Conservation (phyloP, 2,113 vertebrate species). For the Amblyornis subalaris region DNA sequence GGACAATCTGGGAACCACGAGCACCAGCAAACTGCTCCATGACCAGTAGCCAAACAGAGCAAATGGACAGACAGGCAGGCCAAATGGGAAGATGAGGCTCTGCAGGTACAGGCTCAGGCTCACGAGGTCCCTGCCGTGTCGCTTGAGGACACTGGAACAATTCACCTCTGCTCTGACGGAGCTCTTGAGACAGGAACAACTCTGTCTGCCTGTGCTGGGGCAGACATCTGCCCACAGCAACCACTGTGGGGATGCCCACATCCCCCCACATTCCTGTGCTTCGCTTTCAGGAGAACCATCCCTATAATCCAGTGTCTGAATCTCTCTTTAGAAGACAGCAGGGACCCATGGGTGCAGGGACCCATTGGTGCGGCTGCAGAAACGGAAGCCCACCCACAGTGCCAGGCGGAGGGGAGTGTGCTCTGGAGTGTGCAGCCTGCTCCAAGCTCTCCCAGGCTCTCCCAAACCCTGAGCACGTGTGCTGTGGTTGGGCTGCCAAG, state of each 20-base stretch:
- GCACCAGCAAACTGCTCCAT: not conserved
- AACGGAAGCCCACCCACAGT: not conserved
- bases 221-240: not conserved
- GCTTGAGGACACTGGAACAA: not conserved
- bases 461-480: not conserved
- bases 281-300: not conserved
- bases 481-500: not conserved
- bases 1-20: not conserved
- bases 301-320: not conserved
- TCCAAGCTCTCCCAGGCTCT: not conserved
- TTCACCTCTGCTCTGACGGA: not conserved
- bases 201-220: not conserved
- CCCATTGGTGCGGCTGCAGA: not conserved
- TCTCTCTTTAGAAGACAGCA: not conserved
- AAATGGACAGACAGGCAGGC: not conserved
- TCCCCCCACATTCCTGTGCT: accelerated
- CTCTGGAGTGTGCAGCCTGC: not conserved
- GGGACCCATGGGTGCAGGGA: not conserved
- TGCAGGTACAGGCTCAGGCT: not conserved
- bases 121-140: accelerated
- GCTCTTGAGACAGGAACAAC: not conserved
- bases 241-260: accelerated
- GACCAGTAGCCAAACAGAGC: not conserved
- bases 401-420: not conserved
- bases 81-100: not conserved